These are phyloP conservation scores for Parazoanthus atlanticus DNA, from an alignment of 92 coral and sea anemone genomes.

Conservation along the genomic window DNA sequence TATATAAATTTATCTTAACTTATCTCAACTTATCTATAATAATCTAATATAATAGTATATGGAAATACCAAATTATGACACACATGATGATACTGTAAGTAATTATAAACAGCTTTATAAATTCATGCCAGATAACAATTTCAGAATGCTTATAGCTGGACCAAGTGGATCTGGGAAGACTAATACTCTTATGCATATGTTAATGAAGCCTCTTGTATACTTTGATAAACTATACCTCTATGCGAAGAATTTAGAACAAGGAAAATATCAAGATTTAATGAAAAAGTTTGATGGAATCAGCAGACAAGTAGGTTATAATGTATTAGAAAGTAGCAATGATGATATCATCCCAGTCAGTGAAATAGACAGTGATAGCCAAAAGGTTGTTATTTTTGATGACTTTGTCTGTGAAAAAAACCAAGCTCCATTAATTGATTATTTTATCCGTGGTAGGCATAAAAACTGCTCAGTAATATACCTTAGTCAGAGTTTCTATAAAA, in stretches of 20 bases:
- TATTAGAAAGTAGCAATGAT: neutral
- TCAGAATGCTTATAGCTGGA: neutral
- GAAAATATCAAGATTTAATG: neutral
- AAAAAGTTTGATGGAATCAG: neutral
- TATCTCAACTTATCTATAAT: neutral
- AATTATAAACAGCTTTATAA: neutral
- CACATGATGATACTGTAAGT: neutral
- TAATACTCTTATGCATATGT: neutral
- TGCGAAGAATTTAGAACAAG: neutral
- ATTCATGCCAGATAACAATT: neutral
- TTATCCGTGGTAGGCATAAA: neutral
- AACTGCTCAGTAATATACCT: neutral
- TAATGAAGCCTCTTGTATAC: neutral
- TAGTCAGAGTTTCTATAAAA: too few species aligned
- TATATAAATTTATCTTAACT: too few species aligned
- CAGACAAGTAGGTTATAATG: neutral
- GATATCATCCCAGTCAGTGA: neutral
- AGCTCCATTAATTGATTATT: neutral
- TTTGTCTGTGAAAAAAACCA: neutral
- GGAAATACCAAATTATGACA: neutral
- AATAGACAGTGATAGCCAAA: neutral
- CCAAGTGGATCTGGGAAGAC: neutral
- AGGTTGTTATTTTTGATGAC: neutral
- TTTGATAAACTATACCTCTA: neutral
- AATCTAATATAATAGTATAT: too few species aligned